phyloP scores from a whole-genome alignment of 2,113 vertebrate genomes.

The Stigmatopora nigra region DNA sequence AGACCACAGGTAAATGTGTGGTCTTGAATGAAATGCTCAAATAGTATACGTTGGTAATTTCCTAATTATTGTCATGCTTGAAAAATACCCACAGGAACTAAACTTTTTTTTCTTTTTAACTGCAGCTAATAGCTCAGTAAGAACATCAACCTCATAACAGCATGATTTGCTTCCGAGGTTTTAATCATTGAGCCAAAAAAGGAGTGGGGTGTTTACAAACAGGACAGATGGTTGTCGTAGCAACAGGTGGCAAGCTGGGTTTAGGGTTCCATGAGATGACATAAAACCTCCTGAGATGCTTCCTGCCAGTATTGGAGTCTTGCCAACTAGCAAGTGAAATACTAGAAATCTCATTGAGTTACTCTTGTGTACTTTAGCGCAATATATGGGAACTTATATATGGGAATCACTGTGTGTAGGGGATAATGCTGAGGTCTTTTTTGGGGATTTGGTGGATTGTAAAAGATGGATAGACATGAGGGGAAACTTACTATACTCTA shows the following conservation, averaged over 20 bases:
- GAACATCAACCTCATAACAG: constrained; percentile 11
- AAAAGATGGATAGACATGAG: too few species aligned
- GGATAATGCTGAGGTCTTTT: not conserved
- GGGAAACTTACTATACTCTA: too few species aligned
- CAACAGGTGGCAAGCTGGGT: constrained; percentile 36
- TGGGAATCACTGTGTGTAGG: not conserved
- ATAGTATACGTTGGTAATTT: not conserved
- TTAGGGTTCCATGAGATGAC: constrained; percentile 33
- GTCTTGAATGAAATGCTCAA: not conserved
- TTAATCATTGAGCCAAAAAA: not conserved
- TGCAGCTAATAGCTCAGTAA: not conserved
- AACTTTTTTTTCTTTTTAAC: not conserved
- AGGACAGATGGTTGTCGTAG: constrained; percentile 36
- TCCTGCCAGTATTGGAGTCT: constrained; percentile 31
- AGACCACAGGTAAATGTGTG: constrained; percentile 1
- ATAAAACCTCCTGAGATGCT: constrained; percentile 42
- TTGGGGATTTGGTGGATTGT: not conserved
- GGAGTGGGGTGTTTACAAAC: constrained; percentile 50
- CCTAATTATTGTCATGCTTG: not conserved
- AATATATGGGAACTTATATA: constrained; percentile 1
- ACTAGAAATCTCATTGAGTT: constrained; percentile 82
- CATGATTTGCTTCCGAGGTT: constrained; percentile 21
- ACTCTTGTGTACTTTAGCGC: constrained; percentile 55
- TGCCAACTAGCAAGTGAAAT: constrained; percentile 71
- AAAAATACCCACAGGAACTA: not conserved